phyloP scores from a whole-genome alignment of 2,888 invertebrate species.

The Noctua janthe region DNA sequence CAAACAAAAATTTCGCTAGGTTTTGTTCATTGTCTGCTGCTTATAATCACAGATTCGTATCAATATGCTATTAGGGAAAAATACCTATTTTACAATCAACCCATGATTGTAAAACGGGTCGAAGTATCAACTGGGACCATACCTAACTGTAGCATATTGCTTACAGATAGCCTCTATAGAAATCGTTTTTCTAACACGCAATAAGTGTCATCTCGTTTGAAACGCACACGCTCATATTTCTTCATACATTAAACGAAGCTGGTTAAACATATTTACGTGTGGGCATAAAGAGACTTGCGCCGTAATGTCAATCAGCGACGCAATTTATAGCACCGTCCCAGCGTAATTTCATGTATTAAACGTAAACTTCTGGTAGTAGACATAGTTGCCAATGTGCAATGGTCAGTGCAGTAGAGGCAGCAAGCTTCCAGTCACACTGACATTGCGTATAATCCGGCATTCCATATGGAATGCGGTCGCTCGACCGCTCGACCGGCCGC shows the following conservation, averaged over 20 bases:
- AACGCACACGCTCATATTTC: slow-evolving; percentile 43
- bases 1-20: slow-evolving; percentile 9
- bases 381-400: slow-evolving; percentile 77
- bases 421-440: slow-evolving; percentile 85
- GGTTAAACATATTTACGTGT: slow-evolving; percentile 58
- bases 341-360: slow-evolving; percentile 40
- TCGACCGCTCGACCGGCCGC: slow-evolving; percentile 83
- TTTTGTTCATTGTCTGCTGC: slow-evolving; percentile 19
- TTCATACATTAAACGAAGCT: slow-evolving; percentile 57
- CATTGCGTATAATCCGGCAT: slow-evolving; percentile 90
- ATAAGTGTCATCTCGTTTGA: slow-evolving; percentile 48
- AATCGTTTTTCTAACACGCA: slow-evolving; percentile 45
- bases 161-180: slow-evolving; percentile 15
- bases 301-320: slow-evolving; percentile 71
- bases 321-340: slow-evolving; percentile 51
- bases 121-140: slow-evolving; percentile 23
- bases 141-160: neutral
- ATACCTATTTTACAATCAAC: neutral
- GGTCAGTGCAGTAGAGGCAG: slow-evolving; percentile 72
- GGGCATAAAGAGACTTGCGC: slow-evolving; percentile 74
- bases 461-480: slow-evolving; percentile 90
- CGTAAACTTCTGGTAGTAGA: slow-evolving; percentile 50
- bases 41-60: neutral
- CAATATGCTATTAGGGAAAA: neutral
- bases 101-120: slow-evolving; percentile 20